These are phyloP conservation scores for Oryctes rhinoceros DNA, from an alignment of 1,140 invertebrate genomes.

Conservation along the genomic window DNA sequence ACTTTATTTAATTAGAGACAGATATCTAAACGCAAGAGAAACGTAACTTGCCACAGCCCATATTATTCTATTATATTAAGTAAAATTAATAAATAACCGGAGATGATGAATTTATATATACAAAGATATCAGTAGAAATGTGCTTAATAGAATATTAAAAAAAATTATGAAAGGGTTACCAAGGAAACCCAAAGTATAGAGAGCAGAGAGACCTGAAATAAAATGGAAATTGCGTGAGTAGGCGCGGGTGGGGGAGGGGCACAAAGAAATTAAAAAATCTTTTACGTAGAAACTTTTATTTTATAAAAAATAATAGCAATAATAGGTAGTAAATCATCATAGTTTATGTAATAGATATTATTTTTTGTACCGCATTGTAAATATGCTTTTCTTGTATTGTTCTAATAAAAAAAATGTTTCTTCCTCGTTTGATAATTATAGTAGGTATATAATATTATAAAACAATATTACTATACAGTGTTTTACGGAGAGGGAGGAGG, in stretches of 20 bases:
- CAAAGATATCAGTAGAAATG: not conserved
- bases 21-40: not conserved
- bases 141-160: not conserved
- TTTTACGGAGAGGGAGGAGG: not conserved
- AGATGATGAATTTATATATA: not conserved
- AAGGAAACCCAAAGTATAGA: too few relatives aligned
- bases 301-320: conserved; percentile 32
- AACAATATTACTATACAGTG: conserved; percentile 24
- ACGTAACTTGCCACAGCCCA: not conserved
- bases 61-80: not conserved
- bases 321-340: conserved; percentile 13
- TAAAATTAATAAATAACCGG: not conserved
- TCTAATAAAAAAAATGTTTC: not conserved
- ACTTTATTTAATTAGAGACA: not conserved
- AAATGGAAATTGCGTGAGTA: not conserved
- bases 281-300: conserved; percentile 28
- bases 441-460: conserved; percentile 19
- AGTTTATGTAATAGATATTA: conserved; percentile 5
- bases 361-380: conserved; percentile 23
- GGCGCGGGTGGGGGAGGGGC: not conserved
- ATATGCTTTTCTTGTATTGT: not conserved
- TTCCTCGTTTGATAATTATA: too few relatives aligned
- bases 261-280: not conserved
- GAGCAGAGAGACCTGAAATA: not conserved
- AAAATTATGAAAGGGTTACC: not conserved